A percentile compares a stretch with the other conserved stretches of the same genome.
These are phyloP conservation scores for Avahi laniger DNA, from an alignment of 2,797 vertebrate species.

Conservation along the genomic window DNA sequence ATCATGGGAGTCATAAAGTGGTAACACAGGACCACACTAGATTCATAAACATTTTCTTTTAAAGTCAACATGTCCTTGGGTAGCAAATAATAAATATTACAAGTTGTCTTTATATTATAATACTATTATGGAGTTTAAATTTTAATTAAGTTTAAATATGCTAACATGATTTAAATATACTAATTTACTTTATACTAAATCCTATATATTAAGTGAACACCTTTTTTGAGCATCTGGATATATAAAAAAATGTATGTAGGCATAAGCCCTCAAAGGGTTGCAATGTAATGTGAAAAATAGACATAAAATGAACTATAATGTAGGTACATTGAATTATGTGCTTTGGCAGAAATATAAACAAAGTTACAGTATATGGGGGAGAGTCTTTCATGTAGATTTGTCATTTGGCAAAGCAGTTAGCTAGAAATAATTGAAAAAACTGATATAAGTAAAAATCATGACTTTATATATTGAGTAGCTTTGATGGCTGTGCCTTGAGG, in stretches of 20 bases:
- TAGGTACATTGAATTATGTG: background rate
- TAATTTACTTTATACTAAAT: background rate
- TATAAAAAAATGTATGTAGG: background rate
- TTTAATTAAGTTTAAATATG: constrained; percentile 1
- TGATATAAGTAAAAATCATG: background rate
- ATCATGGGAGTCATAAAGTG: background rate
- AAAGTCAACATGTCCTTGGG: background rate
- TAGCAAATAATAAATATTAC: background rate
- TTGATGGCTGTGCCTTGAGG: background rate
- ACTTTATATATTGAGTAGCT: background rate
- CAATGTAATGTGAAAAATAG: background rate
- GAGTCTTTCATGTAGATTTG: background rate
- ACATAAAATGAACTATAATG: background rate
- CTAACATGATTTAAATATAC: background rate
- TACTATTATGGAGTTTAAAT: background rate
- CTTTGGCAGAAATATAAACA: background rate
- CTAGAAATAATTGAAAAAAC: background rate
- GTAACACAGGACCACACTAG: background rate
- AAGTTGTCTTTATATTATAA: background rate
- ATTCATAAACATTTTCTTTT: background rate
- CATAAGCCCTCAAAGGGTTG: background rate
- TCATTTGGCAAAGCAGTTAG: constrained; percentile 8
- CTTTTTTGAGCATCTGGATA: background rate
- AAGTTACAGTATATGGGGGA: background rate
- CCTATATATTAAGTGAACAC: background rate